These are phyloP conservation scores for Exephanes ischioxanthus DNA, from an alignment of 2,888 invertebrate genomes.

Conservation along the genomic window DNA sequence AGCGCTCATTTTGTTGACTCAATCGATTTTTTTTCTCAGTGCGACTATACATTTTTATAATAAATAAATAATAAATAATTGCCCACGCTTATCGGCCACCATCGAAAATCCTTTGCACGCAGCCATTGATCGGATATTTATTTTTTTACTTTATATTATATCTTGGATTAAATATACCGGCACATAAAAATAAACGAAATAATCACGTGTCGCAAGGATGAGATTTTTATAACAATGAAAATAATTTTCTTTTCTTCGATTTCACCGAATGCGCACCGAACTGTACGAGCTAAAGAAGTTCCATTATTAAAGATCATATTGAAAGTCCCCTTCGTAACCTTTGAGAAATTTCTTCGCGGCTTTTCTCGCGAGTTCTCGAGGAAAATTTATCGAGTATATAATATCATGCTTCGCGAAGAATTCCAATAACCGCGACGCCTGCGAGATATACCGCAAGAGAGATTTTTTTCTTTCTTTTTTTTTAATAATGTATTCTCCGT, in stretches of 20 bases:
- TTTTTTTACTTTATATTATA: too few relatives aligned
- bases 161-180: background rate
- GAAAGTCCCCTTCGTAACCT: background rate
- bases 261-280: background rate
- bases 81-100: conserved; percentile 39
- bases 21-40: too few relatives aligned
- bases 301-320: background rate
- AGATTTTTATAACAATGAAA: background rate
- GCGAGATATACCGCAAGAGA: background rate
- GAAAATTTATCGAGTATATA: background rate
- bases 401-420: conserved; percentile 9
- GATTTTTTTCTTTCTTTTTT: background rate
- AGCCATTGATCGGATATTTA: too few relatives aligned
- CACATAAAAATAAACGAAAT: background rate
- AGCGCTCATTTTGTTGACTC: too few relatives aligned
- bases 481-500: background rate
- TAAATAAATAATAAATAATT: conserved; percentile 9
- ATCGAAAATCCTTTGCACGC: background rate
- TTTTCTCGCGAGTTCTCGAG: background rate
- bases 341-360: background rate
- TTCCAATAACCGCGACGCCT: conserved; percentile 2
- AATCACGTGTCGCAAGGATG: background rate
- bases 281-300: background rate
- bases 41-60: background rate
- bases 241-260: background rate